Evolutionary conservation across 2,113 vertebrate species (phyloP).

Genomic region (Cyprinodon variegatus): DNA sequence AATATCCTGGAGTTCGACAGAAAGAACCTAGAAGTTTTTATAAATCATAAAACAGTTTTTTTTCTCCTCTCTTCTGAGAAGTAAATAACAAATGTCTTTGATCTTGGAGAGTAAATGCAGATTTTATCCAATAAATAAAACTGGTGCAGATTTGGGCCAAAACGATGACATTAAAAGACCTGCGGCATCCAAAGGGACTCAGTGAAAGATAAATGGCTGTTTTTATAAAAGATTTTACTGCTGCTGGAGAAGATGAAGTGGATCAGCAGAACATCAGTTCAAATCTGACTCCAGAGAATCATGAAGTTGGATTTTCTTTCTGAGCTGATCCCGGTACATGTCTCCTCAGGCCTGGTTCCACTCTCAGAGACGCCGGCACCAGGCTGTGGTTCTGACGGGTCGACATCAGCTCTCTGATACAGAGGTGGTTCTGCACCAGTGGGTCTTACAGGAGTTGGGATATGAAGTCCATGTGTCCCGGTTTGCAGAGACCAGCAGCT

Average conservation of each 20-base stretch:
- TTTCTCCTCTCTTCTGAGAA: too few species aligned
- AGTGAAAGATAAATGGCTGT: too few species aligned
- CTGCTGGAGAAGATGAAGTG: background rate
- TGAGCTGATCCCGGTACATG: background rate
- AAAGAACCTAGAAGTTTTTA: too few species aligned
- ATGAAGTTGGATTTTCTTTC: background rate
- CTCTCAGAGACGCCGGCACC: conserved; percentile 7
- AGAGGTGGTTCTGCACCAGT: conserved; percentile 81
- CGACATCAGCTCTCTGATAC: conserved; percentile 64
- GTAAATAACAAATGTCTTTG: too few species aligned
- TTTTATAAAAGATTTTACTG: background rate
- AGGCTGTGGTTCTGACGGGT: conserved; percentile 79
- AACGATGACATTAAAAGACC: too few species aligned
- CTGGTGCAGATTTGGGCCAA: too few species aligned
- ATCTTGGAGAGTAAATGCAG: too few species aligned
- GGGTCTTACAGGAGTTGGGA: conserved; percentile 79
- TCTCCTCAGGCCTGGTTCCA: conserved; percentile 65
- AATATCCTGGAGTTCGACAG: too few species aligned
- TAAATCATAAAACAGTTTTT: too few species aligned
- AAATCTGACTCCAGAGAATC: background rate
- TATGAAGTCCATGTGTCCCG: conserved; percentile 80
- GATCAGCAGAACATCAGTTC: background rate
- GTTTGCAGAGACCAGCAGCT: conserved; percentile 67
- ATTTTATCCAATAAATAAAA: too few species aligned
- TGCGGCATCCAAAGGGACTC: too few species aligned